Evolutionary conservation across 2,888 invertebrate genomes (phyloP), one percentile per base, ranked within the genome.

Genomic region (Cancer borealis): DNA sequence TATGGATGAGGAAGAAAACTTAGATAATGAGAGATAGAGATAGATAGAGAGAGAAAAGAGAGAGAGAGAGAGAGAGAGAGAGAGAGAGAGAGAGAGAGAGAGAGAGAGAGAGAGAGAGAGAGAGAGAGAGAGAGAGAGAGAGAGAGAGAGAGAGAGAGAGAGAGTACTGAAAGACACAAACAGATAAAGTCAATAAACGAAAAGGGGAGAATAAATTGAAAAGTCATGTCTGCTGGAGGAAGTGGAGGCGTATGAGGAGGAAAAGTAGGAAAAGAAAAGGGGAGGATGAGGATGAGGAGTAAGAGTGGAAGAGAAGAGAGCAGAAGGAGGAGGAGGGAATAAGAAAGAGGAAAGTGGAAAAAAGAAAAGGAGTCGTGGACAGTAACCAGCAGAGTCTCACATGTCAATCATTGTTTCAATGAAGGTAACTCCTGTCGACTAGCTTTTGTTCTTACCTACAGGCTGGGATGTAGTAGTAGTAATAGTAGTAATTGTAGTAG

Each of bases 91-190:
- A 66, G 66, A 66, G 66, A 66, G 66, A 30, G 88, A 88, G 88
- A 88, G 88, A 88, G 39, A 88, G 88, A 88, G 88, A 88, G 88
- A 88, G 88, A 88, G 88, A 88, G 88, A 88, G 39, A 88, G 88
- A 88, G 88, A 88, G 88, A 88, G 88, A 88, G 88, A 88, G 88
- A 88, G 88, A 88, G 88, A 88, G 88, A 88, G 88, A 88, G 88
- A 88, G 88, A 45, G 45, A 45, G 21, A 17, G 17, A 17, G 14
- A 46, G 6, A 46, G 46, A 88, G 39, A 39, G 39, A 39, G 39
- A 84, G 39, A 14, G 17, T 14, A 10, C 45, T 46, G 46, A 39
- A 88, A 39, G 88, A 12, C 46, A 45, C 30, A 88, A 47, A 88
- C 88, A 47, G n/a, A 88, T 26, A 47, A 49, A 46, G 73, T 26